A percentile compares a stretch with the other conserved stretches of the same genome.
Evolutionary conservation across 2,888 invertebrate genomes (phyloP).

Genomic region (Scaptomyza polygonia): DNA sequence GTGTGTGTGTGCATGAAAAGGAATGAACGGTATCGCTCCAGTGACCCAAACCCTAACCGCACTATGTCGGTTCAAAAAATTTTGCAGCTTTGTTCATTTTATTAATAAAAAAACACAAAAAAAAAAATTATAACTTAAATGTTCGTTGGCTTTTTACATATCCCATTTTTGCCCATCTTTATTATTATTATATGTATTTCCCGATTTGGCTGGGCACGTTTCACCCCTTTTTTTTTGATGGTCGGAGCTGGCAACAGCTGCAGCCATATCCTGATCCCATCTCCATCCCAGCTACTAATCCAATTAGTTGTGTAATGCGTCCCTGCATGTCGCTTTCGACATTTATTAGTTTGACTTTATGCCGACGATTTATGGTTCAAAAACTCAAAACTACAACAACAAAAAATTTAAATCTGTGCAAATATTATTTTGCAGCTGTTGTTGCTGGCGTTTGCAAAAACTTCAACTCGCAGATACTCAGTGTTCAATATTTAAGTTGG

Average conservation of each 20-base stretch:
- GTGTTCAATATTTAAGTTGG: neutral
- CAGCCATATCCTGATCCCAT: conserved; percentile 18
- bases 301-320: conserved; percentile 62
- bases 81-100: conserved; percentile 51
- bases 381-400: conserved; percentile 3
- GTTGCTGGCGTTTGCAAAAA: conserved; percentile 23
- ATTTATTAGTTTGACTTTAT: conserved; percentile 72
- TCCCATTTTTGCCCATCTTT: conserved; percentile 4
- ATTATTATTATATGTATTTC: conserved; percentile 1
- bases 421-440: conserved; percentile 59
- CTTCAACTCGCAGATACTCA: neutral
- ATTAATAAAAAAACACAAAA: conserved; percentile 57
- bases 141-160: conserved; percentile 49
- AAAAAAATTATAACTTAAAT: conserved; percentile 73
- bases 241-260: conserved; percentile 59
- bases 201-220: conserved; percentile 42
- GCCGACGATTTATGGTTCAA: conserved; percentile 59
- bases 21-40: conserved; percentile 12
- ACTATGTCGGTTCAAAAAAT: conserved; percentile 37
- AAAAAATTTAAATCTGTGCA: conserved; percentile 27
- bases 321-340: conserved; percentile 50
- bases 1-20: neutral
- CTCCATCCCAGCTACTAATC: conserved; percentile 18
- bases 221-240: conserved; percentile 19
- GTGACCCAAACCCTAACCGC: conserved; percentile 32